Evolutionary conservation across 2,797 vertebrate genomes (phyloP).

Genomic region (Lepilemur septentrionalis): DNA sequence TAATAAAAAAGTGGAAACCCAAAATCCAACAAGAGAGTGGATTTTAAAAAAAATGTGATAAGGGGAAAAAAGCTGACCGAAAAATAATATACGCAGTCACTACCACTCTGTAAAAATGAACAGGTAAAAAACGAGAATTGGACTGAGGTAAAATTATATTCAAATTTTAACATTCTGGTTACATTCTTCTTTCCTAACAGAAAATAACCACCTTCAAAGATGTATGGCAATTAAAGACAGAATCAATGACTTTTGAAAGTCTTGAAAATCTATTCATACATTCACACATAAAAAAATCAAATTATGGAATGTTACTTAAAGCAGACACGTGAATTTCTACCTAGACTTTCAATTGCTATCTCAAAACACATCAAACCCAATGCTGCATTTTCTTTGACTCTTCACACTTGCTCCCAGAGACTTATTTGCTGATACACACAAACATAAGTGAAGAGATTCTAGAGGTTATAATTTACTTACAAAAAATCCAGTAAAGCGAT

Average conservation of each 20-base stretch:
- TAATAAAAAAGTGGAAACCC: background rate
- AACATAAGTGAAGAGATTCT: background rate
- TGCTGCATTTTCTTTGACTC: background rate
- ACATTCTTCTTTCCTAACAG: background rate
- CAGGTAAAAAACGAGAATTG: background rate
- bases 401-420: background rate
- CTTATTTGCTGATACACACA: background rate
- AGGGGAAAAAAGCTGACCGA: background rate
- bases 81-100: background rate
- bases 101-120: background rate
- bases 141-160: background rate
- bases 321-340: background rate
- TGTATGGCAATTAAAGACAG: background rate
- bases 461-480: background rate
- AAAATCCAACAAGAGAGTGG: background rate
- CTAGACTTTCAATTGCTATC: conserved; percentile 21
- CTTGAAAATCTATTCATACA: background rate
- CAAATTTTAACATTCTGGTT: background rate
- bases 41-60: background rate
- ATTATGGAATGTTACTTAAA: background rate
- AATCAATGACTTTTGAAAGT: background rate
- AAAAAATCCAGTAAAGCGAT: background rate
- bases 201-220: background rate
- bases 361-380: conserved; percentile 4
- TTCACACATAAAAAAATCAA: background rate